These are phyloP conservation scores for Oryzias dopingdopingensis DNA, from an alignment of 2,797 vertebrate genomes.

Conservation along the genomic window DNA sequence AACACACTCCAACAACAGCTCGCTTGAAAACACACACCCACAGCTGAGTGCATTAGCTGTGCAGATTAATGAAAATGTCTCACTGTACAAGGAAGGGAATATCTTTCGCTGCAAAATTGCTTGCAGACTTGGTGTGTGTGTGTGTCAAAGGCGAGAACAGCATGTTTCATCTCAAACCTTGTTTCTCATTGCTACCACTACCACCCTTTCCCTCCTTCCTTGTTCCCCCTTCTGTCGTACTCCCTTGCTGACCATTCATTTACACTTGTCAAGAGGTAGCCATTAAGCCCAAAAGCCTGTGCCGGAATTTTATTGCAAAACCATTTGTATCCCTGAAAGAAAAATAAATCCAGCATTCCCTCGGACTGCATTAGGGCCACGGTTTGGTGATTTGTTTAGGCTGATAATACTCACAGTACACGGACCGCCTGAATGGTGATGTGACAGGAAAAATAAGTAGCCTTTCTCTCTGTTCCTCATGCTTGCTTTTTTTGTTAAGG, in stretches of 20 bases:
- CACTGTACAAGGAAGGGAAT: conserved; percentile 82
- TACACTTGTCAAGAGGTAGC: conserved; percentile 92
- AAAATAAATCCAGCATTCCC: conserved; percentile 94
- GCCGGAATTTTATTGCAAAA: conserved; percentile 94
- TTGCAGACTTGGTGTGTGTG: conserved; percentile 80
- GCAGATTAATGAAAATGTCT: conserved; percentile 95
- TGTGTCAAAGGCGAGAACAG: conserved; percentile 66
- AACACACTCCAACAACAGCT: conserved; percentile 90
- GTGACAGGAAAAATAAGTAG: conserved; percentile 61
- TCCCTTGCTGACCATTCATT: conserved; percentile 81
- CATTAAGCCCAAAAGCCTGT: conserved; percentile 89
- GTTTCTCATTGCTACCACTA: conserved; percentile 52
- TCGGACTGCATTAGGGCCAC: conserved; percentile 88
- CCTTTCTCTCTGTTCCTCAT: conserved; percentile 69
- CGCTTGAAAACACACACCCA: conserved; percentile 69
- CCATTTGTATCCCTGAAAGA: conserved; percentile 97
- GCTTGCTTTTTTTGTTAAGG: conserved; percentile 78
- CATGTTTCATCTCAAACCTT: conserved; percentile 87
- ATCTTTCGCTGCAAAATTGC: conserved; percentile 85
- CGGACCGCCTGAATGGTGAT: conserved; percentile 43
- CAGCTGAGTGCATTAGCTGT: conserved; percentile 80
- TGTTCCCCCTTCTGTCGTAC: conserved; percentile 14
- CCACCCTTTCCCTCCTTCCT: conserved; percentile 17
- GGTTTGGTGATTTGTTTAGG: conserved; percentile 82
- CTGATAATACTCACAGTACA: conserved; percentile 93